Evolutionary conservation across 2,113 vertebrate species (phyloP), one percentile per base, ranked within the genome.

Genomic region (Sapayoa aenigma): DNA sequence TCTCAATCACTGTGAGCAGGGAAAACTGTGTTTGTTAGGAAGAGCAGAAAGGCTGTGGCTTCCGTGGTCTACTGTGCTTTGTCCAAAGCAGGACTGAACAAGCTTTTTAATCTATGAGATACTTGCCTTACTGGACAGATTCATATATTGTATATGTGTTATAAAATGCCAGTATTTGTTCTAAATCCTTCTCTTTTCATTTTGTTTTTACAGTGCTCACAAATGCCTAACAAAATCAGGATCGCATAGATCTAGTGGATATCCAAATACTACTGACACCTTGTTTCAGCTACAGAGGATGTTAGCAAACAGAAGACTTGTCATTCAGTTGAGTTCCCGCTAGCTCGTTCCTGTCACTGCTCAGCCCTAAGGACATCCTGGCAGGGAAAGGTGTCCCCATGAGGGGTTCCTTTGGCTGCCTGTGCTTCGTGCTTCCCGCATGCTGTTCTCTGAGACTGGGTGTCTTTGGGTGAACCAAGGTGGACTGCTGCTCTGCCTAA

Each of bases 21-120:
- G 25, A 75, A 94, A 95, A 41, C 27, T 37, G 31, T 71, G 28
- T 80, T 93, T 79, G 33, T 83, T 79, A 80, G 78, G 75, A 85
- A 42, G 37, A 93, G 13, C 1, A 11, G 67, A 85, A 88, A 95
- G 30, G 23, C 12, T 88, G 75, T 73, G 88, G 60, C 62, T 90
- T 94, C 82, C 0, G 2, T 88, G 84, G 41, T 94, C 69, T 83
- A 33, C 58, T 46, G n/a, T 58, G 46, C 41, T 95, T 86, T 5
- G 0, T 44, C 55, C 72, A 88, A 82, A 83, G 12, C 39, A 71
- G 55, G 68, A 52, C 30, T 50, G 75, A 74, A n/a, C 4, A 85
- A 74, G 4, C 10, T 31, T 90, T 89, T 91, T 80, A 63, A 67
- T 90, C 46, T 44, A n/a, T 3, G 3, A 0, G 0, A 30, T 80